Evolutionary conservation across 1,140 invertebrate genomes (phyloP).

Genomic region (Mylabris phalerata): DNA sequence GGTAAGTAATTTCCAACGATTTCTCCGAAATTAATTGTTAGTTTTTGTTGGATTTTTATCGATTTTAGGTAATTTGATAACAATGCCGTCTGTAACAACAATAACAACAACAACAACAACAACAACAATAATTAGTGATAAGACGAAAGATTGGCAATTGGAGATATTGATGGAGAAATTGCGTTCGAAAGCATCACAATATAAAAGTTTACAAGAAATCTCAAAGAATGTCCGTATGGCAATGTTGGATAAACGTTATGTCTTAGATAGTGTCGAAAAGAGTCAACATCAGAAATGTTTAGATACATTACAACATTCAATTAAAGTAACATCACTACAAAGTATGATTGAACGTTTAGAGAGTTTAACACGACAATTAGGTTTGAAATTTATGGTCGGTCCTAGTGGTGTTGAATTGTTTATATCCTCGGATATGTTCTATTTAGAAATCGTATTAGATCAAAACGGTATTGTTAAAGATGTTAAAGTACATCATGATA

Average conservation of each 20-base stretch:
- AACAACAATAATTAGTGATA: slow-evolving; percentile 40
- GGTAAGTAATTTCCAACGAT: slow-evolving; percentile 3
- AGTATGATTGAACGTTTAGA: slow-evolving; percentile 89
- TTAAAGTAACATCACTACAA: slow-evolving; percentile 85
- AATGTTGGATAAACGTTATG: slow-evolving; percentile 75
- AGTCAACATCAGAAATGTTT: slow-evolving; percentile 81
- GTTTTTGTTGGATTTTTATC: no score
- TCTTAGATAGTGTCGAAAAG: slow-evolving; percentile 75
- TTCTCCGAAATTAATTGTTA: no score
- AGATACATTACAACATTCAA: slow-evolving; percentile 87
- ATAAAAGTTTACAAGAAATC: slow-evolving; percentile 73
- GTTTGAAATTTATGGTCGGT: slow-evolving; percentile 70
- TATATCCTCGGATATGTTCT: slow-evolving; percentile 96
- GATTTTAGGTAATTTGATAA: slow-evolving; percentile 14
- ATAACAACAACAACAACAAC: not conserved
- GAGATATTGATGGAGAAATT: slow-evolving; percentile 83
- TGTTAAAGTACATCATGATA: slow-evolving; percentile 90
- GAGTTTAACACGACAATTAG: slow-evolving; percentile 80
- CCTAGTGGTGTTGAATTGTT: slow-evolving; percentile 71
- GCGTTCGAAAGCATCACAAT: slow-evolving; percentile 62
- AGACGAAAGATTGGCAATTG: slow-evolving; percentile 66
- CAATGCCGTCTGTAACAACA: slow-evolving; percentile 2
- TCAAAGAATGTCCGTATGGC: slow-evolving; percentile 78
- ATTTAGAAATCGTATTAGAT: slow-evolving; percentile 77
- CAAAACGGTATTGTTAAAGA: slow-evolving; percentile 73